phyloP scores from a whole-genome alignment of 2,113 vertebrate species.

The Colossoma macropomum region DNA sequence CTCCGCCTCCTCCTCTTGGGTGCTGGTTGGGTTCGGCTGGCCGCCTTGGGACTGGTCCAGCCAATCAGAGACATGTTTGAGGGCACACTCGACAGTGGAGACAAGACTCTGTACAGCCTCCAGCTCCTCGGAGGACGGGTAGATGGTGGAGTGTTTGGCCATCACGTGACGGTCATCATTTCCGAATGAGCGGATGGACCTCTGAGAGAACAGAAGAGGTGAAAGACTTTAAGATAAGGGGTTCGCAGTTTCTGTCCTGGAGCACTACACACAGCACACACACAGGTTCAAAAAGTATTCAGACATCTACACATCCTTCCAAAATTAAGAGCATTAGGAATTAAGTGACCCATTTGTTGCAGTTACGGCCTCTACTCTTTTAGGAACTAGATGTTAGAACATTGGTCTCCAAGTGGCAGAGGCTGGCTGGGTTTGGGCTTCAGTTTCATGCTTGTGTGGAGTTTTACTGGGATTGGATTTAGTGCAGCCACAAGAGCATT shows the following conservation, averaged over 20 bases:
- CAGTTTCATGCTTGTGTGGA: too few relatives aligned
- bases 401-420: too few relatives aligned
- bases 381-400: too few relatives aligned
- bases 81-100: constrained; percentile 94
- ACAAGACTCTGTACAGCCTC: constrained; percentile 98
- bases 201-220: constrained; percentile 73
- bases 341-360: too few relatives aligned
- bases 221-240: neutral
- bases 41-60: constrained; percentile 85
- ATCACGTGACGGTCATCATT: constrained; percentile 99
- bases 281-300: too few relatives aligned
- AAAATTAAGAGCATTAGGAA: too few relatives aligned
- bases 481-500: too few relatives aligned
- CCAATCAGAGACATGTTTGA: constrained; percentile 97
- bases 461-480: too few relatives aligned
- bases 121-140: constrained; percentile 94
- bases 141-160: constrained; percentile 98
- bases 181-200: constrained; percentile 97
- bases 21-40: constrained; percentile 37
- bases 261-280: neutral
- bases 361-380: too few relatives aligned
- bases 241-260: neutral
- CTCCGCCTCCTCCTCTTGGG: constrained; percentile 76
- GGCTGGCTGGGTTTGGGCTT: too few relatives aligned
- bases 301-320: too few relatives aligned